Base-by-base conservation (phyloP, 1,140 invertebrate genomes). In the Cydia pomonella region DNA sequence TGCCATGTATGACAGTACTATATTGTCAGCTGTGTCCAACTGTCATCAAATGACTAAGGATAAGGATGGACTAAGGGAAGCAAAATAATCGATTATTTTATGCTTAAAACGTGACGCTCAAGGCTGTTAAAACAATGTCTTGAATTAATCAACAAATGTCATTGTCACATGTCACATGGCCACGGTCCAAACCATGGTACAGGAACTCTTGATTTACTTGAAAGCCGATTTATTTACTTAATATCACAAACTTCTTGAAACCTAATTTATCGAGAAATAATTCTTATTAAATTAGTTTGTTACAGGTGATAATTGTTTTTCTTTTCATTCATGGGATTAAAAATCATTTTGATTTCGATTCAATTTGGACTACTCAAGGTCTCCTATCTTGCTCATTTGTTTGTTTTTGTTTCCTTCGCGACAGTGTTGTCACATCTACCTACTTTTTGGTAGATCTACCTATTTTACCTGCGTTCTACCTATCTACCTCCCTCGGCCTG, bases 111-210 rank as follows among this genome's bases (percentile, higher is more conserved):
- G n/a, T 12, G 9, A 12, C 12, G 0, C 5, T 38, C n/a, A 38
- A 38, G 29, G 64, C 29, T 38, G 33, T 69, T 69, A 18, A 25
- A 25, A 18, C 64, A 23, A 33, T 69, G 64, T 18, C 64, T 69
- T 38, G 29, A 69, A 38, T 69, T 0, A 18, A 10, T n/a, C n/a
- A 9, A 23, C 16, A 33, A 41, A 33, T 69, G 64, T 69, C 64
- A 69, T 5, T 69, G 64, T 41, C 33, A 69, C 29, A 69, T 69
- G 64, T 66, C 64, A n/a, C 16, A 69, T 33, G 27, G 16, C 7
- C 2, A 10, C 9, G 21, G 53, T 59, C 53, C 53, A 59, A 21
- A 21, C 10, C 21, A 59, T 59, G 1, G 2, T 59, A 59, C 23
- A 50, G 41, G 13, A 13, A 13, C n/a, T 13, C 13, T 16, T 3